These are phyloP conservation scores for Helarctos malayanus DNA, from an alignment of 2,797 vertebrate genomes.

Conservation along the genomic window DNA sequence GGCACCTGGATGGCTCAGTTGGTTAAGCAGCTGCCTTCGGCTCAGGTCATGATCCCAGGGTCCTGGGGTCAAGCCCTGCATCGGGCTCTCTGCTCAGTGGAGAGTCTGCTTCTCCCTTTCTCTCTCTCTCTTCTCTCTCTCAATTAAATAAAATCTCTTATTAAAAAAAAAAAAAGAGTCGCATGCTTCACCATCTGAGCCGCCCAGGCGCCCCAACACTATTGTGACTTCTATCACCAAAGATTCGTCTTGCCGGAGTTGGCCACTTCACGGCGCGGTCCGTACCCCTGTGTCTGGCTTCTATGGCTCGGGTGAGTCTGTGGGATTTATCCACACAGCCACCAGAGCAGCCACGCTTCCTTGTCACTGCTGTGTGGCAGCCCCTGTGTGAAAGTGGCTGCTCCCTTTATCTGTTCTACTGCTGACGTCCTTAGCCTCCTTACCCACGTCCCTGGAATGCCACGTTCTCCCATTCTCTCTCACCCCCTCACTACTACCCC, in stretches of 20 bases:
- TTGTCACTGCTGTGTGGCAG: accelerated
- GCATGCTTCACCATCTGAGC: no score
- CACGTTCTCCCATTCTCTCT: background rate
- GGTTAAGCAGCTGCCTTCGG: no score
- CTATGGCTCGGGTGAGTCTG: accelerated
- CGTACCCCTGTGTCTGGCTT: background rate
- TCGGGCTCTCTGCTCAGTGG: no score
- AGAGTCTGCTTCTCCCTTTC: no score
- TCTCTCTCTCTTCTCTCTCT: no score
- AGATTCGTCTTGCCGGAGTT: background rate
- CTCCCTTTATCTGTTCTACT: accelerated
- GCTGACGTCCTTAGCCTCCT: background rate
- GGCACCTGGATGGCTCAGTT: no score
- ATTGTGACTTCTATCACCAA: background rate
- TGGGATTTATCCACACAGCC: accelerated
- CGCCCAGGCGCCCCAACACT: background rate
- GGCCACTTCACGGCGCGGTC: background rate
- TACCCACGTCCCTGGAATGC: background rate
- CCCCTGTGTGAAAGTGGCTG: accelerated
- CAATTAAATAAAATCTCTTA: no score
- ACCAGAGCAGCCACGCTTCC: accelerated
- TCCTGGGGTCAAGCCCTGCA: no score
- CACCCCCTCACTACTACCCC: background rate
- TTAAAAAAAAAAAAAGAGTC: no score
- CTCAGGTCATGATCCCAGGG: no score